phyloP scores from a whole-genome alignment of 2,888 invertebrate genomes.

The Dicyrtomina minuta region DNA sequence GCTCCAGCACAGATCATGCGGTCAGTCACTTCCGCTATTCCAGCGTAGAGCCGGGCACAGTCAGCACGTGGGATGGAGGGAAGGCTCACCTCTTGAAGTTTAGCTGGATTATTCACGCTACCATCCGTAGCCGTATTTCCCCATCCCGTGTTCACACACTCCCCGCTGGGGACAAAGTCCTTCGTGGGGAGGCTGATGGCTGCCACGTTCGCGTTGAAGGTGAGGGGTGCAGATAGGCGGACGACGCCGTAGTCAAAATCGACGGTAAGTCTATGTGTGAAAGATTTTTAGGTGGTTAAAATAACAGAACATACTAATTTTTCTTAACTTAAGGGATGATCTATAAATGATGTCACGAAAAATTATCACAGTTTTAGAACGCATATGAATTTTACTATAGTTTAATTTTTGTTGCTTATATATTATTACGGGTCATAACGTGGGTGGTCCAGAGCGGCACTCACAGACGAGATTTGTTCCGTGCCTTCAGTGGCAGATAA shows the following conservation, averaged over 20 bases:
- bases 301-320: background rate
- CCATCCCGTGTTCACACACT: background rate
- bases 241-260: slow-evolving; percentile 38
- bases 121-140: background rate
- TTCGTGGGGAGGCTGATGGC: slow-evolving; percentile 16
- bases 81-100: background rate
- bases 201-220: slow-evolving; percentile 30
- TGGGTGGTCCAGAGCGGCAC: slow-evolving; percentile 25
- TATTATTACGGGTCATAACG: slow-evolving; percentile 36
- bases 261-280: slow-evolving; percentile 30
- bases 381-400: no score
- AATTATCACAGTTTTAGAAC: no score
- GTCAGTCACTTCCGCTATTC: background rate
- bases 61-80: background rate
- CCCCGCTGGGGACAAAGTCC: background rate
- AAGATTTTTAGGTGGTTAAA: background rate
- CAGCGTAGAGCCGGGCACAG: background rate
- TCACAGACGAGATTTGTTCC: slow-evolving; percentile 34
- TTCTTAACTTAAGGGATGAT: background rate
- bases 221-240: slow-evolving; percentile 29
- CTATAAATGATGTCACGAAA: no score
- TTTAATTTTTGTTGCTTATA: no score
- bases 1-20: background rate
- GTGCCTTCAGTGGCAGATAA: slow-evolving; percentile 30
- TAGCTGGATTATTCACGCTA: background rate